Percentiles rank a stretch among this genome's conserved stretches.
Evolutionary conservation across 2,888 invertebrate species (phyloP).

Genomic region (Oxycera nigricornis): DNA sequence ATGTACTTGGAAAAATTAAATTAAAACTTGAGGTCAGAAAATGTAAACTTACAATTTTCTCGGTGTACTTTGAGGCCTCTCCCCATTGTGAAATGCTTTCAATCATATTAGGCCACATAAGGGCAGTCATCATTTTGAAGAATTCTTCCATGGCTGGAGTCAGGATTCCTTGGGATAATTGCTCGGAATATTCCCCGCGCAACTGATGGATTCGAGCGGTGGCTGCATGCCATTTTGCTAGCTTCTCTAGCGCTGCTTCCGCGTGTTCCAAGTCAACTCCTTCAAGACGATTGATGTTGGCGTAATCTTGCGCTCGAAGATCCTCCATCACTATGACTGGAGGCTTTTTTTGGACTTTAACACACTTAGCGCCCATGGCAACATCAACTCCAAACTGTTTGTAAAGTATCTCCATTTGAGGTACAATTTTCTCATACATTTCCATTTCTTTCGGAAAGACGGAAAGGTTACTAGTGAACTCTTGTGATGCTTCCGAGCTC

Average conservation of each 20-base stretch:
- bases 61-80: slow-evolving; percentile 49
- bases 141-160: background rate
- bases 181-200: slow-evolving; percentile 45
- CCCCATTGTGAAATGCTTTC: slow-evolving; percentile 21
- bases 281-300: slow-evolving; percentile 21
- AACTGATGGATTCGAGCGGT: slow-evolving; percentile 29
- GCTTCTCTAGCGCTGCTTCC: slow-evolving; percentile 34
- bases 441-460: slow-evolving; percentile 42
- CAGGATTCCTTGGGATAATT: background rate
- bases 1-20: no score
- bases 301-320: slow-evolving; percentile 7
- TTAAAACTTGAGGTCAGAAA: no score
- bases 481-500: background rate
- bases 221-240: slow-evolving; percentile 45
- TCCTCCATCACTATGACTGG: slow-evolving; percentile 36
- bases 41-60: slow-evolving; percentile 51
- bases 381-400: slow-evolving; percentile 1
- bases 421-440: slow-evolving; percentile 37
- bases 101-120: background rate
- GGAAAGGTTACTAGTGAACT: background rate
- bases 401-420: slow-evolving; percentile 34
- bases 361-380: slow-evolving; percentile 34
- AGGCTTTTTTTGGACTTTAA: slow-evolving; percentile 24
- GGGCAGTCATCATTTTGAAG: background rate
- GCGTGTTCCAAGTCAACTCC: slow-evolving; percentile 36